Percentiles rank a stretch among this genome's conserved stretches.
phyloP scores from a whole-genome alignment of 2,797 vertebrate species.

The Rhinatrema bivittatum region DNA sequence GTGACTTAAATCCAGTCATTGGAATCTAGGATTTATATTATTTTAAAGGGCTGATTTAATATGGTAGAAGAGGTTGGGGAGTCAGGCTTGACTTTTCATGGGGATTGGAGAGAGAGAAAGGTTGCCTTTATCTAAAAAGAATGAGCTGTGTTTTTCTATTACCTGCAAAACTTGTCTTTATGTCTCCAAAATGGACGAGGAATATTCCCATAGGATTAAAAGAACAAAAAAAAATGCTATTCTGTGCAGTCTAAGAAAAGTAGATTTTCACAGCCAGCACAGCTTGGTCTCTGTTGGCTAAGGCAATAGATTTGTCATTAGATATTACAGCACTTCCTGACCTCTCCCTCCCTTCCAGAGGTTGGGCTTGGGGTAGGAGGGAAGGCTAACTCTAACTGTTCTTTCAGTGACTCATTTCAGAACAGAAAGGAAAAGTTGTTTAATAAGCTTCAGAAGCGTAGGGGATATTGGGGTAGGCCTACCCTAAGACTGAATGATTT shows the following conservation, averaged over 20 bases:
- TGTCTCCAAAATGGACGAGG: neutral
- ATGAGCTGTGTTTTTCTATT: neutral
- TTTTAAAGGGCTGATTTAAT: no score
- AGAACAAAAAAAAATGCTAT: neutral
- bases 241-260: neutral
- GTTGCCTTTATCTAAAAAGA: neutral
- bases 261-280: neutral
- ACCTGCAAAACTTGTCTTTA: neutral
- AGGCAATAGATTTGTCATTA: conserved; percentile 1
- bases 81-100: no score
- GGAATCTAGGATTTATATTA: no score
- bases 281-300: neutral
- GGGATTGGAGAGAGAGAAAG: no score
- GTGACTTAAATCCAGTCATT: no score
- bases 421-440: conserved; percentile 26
- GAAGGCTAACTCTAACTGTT: neutral
- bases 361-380: neutral
- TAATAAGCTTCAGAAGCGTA: conserved; percentile 20
- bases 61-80: no score
- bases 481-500: no score
- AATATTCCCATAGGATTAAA: neutral
- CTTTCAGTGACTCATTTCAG: neutral
- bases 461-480: no score
- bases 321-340: conserved; percentile 1
- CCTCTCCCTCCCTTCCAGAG: neutral